Evolutionary conservation across 2,113 vertebrate genomes (phyloP), one percentile per base, ranked within the genome.

Genomic region (Lophura nycthemera): DNA sequence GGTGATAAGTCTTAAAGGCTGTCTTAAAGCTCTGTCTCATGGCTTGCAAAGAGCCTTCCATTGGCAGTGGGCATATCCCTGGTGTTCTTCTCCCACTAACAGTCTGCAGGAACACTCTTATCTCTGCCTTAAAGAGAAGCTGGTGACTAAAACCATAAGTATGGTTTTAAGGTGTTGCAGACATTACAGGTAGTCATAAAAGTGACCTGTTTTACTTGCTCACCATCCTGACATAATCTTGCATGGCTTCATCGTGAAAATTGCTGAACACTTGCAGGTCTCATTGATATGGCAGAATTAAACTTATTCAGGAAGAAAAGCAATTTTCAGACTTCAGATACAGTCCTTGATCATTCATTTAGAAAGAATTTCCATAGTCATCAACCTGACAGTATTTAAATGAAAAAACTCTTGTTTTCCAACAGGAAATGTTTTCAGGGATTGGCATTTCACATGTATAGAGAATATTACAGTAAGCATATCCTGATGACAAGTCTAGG

Each of bases 381-480:
- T 97, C 91, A 95, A 52, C 60, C 80, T 96, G 96, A 94, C 93
- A 93, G 90, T 48, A 85, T 84, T 95, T 95, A 96, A 93, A 96
- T 96, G 78, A 97, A 93, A 71, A 90, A 38, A 80, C 95, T 92
- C 89, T 97, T 90, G 90, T 95, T 96, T 97, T 92, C 80, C 82
- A 92, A 91, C 74, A 95, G 89, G 89, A 95, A 93, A 92, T 83
- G 60, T 83, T 83, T 92, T 93, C 14, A 25, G 91, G 86, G 86
- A 70, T 38, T 95, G 87, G 48, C 36, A 95, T 97, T 91, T 96
- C 92, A 93, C 75, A 83, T 43, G 87, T 71, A 87, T 76, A 90
- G 66, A 94, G 93, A 96, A 96, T 91, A 73, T 90, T 91, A 66
- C 45, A 91, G 80, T 90, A 96, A 97, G 94, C 91, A 36, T 93